Base-by-base conservation (phyloP, 2,797 vertebrate genomes). In the Rhinella marina region DNA sequence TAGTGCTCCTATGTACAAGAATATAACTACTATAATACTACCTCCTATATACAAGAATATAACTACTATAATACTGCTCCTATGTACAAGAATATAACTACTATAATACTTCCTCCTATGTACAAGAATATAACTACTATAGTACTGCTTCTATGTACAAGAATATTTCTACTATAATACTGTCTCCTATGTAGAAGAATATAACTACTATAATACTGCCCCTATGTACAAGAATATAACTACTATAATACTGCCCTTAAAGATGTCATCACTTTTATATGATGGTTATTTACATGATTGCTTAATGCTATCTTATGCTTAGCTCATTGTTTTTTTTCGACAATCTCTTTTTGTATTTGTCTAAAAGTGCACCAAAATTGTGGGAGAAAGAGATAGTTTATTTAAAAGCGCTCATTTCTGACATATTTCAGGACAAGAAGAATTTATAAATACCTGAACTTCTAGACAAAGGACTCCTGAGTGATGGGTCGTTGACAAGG, bases 11-110 rank as follows among this genome's bases (percentile, higher is more conserved):
- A 72, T 72, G 9, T 72, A 72, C 70, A 72, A 41, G 70, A 72
- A 72, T 72, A 41, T 72, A 72, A 72, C 68, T 72, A 70, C 66
- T 70, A 70, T 70, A 70, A 70, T 70, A 70, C 66, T 70, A 27
- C 27, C 19, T 2, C 25, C 27, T 70, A 70, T 70, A 4, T 70
- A 70, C 66, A 70, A 32, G 66, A 32, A 70, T 70, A 70, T 70
- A 70, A 70, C 66, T 70, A 70, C 66, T 70, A 70, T 70, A 70
- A 32, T 70, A 70, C 66, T 70, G 66, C 66, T 0, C 25, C 66
- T 32, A 70, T 70, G 27, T 29, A 70, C 66, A 70, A 17, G 66
- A 68, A 68, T 25, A 68, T 68, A 68, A 29, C n/a, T 25, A 25
- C 64, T 68, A 64, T 64, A 64, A 64, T 64, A 64, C 62, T 64